Conservation (phyloP, 2,888 invertebrate species). For the Nineta flava region DNA sequence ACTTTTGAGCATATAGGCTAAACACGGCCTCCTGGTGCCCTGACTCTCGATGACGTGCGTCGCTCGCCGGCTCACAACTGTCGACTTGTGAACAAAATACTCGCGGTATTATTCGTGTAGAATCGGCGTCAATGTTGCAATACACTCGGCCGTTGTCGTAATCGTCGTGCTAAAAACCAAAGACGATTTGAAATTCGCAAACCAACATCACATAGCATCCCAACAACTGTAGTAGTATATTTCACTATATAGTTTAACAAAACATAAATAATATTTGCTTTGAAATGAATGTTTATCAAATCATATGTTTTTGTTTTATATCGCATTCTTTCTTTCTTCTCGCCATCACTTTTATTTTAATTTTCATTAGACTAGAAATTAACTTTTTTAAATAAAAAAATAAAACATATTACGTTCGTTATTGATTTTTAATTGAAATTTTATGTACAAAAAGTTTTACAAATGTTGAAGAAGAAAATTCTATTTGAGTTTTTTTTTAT, state of each 20-base stretch:
- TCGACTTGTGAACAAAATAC: slow-evolving; percentile 5
- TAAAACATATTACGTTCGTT: no score
- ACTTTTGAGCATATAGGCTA: slow-evolving; percentile 3
- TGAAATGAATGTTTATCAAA: no score
- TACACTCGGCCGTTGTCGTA: not conserved
- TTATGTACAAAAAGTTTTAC: no score
- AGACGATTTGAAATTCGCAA: slow-evolving; percentile 4
- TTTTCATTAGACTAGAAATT: no score
- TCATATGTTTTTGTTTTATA: no score
- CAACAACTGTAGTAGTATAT: not conserved
- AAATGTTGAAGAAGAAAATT: no score
- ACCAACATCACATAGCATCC: not conserved
- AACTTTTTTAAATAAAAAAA: no score
- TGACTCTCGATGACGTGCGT: slow-evolving; percentile 2
- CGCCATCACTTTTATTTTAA: no score
- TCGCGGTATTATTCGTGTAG: slow-evolving; percentile 6
- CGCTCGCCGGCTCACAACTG: slow-evolving; percentile 2
- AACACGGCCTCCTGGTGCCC: slow-evolving; percentile 3
- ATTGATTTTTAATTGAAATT: no score
- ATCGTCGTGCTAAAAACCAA: not conserved
- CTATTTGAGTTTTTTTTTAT: no score
- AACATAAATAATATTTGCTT: not conserved
- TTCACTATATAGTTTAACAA: not conserved
- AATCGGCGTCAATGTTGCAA: slow-evolving; percentile 5
- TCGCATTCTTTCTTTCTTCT: no score